phyloP scores from a whole-genome alignment of 92 coral and sea anemone genomes.

The Hydrozoanthus gracilis region DNA sequence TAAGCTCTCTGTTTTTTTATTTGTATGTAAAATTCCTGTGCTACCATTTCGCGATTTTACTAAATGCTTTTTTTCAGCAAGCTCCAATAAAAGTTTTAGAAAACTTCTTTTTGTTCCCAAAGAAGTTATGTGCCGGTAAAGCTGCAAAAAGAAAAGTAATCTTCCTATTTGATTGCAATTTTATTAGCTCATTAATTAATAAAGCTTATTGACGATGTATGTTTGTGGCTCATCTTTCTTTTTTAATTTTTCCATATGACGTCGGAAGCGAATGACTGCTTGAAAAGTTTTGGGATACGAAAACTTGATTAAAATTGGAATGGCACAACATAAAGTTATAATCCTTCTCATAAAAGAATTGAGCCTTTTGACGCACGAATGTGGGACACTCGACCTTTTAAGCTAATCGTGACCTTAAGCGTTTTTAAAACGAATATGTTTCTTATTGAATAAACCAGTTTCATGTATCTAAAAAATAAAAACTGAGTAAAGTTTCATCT shows the following conservation, averaged over 20 bases:
- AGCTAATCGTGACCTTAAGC: too few relatives aligned
- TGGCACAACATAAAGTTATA: too few relatives aligned
- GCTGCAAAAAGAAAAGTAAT: slow-evolving; percentile 7
- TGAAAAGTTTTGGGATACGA: not conserved
- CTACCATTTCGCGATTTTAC: not conserved
- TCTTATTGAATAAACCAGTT: too few relatives aligned
- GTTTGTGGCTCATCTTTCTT: not conserved
- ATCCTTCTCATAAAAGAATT: too few relatives aligned
- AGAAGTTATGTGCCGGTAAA: slow-evolving; percentile 5
- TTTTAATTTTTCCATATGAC: slow-evolving; percentile 8
- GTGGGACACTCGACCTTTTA: too few relatives aligned
- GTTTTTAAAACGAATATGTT: too few relatives aligned
- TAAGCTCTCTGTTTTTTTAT: too few relatives aligned
- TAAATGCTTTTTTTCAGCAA: not conserved
- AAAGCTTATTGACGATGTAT: slow-evolving; percentile 9
- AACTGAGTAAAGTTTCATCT: too few relatives aligned
- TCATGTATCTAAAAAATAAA: too few relatives aligned
- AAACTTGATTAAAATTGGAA: too few relatives aligned
- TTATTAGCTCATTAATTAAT: slow-evolving; percentile 33
- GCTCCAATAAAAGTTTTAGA: not conserved
- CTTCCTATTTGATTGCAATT: not conserved
- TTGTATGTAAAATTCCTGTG: not conserved
- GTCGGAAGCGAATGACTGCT: not conserved
- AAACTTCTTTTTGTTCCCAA: too few relatives aligned
- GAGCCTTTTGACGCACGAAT: too few relatives aligned